Evolutionary conservation across 2,888 invertebrate genomes (phyloP), one percentile per base, ranked within the genome.

Genomic region (Camponotus fellah): DNA sequence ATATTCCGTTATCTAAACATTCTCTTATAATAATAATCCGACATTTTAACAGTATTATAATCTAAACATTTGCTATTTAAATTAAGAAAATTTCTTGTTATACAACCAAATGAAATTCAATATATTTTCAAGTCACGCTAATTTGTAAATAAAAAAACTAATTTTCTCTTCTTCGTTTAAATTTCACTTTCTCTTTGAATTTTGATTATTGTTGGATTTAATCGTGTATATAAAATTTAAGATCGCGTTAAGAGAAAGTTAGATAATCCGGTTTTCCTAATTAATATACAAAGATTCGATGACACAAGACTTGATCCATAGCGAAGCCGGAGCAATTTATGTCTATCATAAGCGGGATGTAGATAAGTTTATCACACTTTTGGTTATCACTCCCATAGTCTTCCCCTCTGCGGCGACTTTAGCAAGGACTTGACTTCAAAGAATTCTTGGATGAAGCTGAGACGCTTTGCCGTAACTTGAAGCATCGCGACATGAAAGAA

Each of bases 251-350:
- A 43, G 12, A 40, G 14, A 4, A 26, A 43, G n/a, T 1, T n/a
- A 56, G 14, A 65, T 5, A 21, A 49, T 49, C 17, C 5, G n/a
- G 60, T 32, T 37, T n/a, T 46, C 43, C 32, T 10, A 37, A 34
- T 53, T 85, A 72, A 80, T 68, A n/a, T 14, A 66, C 60, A 66
- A 58, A 58, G 49, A 88, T 88, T 88, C 65, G 82, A 87, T 80
- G 74, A 46, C 66, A 12, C 6, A 62, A 64, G 58, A 66, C 32
- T 5, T 68, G 46, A 80, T 32, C 60, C 14, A 43, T 26, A 53
- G 72, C 32, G 65, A 66, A n/a, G n/a, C 37, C n/a, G 58, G 60
- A 74, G 64, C 81, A 84, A 88, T 87, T 87, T 87, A 84, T 60
- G 76, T 58, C 46, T 82, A 56, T 77, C 80, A 81, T 84, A 87